These are phyloP conservation scores for Diadromus collaris DNA, from an alignment of 2,888 invertebrate species.

Conservation along the genomic window DNA sequence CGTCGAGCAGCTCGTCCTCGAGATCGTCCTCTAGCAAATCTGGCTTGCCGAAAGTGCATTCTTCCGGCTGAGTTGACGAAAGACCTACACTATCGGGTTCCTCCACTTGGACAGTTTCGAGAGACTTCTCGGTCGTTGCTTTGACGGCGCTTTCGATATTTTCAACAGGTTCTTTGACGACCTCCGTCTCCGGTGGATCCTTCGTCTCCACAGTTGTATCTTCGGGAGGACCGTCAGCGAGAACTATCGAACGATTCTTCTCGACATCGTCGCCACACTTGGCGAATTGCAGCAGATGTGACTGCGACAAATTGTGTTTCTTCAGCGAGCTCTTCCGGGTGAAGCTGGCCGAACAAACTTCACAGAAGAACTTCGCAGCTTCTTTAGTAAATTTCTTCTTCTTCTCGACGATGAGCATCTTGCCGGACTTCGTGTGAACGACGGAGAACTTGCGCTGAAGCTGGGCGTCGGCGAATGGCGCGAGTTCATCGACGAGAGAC, in stretches of 20 bases:
- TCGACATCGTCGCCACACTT: constrained; percentile 62
- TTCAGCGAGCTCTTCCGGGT: constrained; percentile 78
- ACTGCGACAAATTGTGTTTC: constrained; percentile 78
- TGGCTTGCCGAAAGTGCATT: constrained; percentile 39
- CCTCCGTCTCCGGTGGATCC: constrained; percentile 24
- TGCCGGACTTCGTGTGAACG: constrained; percentile 76
- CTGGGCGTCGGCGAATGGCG: constrained; percentile 28
- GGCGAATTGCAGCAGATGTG: constrained; percentile 72
- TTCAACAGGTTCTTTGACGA: constrained; percentile 20
- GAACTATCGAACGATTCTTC: constrained; percentile 36
- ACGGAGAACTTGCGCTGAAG: constrained; percentile 73
- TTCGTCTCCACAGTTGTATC: constrained; percentile 18
- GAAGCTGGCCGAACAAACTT: constrained; percentile 77
- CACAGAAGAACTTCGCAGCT: constrained; percentile 76
- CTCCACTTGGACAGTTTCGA: constrained; percentile 8
- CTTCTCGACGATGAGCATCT: constrained; percentile 77
- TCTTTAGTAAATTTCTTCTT: constrained; percentile 78
- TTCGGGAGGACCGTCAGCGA: constrained; percentile 35
- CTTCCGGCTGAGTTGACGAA: constrained; percentile 22
- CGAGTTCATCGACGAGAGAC: constrained; percentile 50
- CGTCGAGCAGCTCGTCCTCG: constrained; percentile 77
- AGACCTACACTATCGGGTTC: not conserved
- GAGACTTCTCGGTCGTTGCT: constrained; percentile 20
- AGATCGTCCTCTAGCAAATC: constrained; percentile 67
- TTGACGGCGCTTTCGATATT: constrained; percentile 21